Conservation (phyloP, 1,140 invertebrate genomes). For the Caenorhabditis tropicalis region DNA sequence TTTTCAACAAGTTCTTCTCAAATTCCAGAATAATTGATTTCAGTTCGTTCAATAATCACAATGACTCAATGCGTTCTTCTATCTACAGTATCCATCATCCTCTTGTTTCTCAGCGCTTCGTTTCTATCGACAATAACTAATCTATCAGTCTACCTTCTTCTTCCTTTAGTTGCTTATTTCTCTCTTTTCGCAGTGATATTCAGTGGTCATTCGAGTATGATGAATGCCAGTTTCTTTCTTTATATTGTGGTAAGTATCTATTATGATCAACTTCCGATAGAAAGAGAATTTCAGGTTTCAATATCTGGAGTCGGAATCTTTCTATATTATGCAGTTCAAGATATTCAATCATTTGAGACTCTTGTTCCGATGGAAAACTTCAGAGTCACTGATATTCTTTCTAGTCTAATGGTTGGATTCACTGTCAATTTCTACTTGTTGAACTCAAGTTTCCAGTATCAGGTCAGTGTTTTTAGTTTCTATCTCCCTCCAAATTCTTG, state of each 20-base stretch:
- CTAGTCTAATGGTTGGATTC: slow-evolving; percentile 20
- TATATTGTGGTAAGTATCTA: slow-evolving; percentile 41
- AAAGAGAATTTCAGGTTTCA: background rate
- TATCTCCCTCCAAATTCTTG: background rate
- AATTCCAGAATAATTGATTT: background rate
- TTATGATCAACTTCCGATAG: background rate
- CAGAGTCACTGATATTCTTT: slow-evolving; percentile 2
- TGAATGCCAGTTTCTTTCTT: slow-evolving; percentile 6
- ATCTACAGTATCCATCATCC: background rate
- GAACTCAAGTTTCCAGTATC: slow-evolving; percentile 13
- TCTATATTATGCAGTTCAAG: slow-evolving; percentile 32
- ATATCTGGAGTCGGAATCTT: slow-evolving; percentile 30
- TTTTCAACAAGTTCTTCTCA: background rate
- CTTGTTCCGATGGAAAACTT: slow-evolving; percentile 27
- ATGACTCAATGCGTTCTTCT: slow-evolving; percentile 2
- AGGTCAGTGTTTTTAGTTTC: background rate
- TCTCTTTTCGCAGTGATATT: slow-evolving; percentile 32
- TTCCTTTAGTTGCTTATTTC: slow-evolving; percentile 21
- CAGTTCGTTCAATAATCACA: slow-evolving; percentile 40
- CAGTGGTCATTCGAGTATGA: slow-evolving; percentile 46
- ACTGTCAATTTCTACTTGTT: slow-evolving; percentile 10
- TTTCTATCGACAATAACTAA: slow-evolving; percentile 38
- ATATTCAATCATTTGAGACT: slow-evolving; percentile 2
- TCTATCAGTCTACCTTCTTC: background rate
- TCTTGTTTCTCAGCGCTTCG: slow-evolving; percentile 24